phyloP scores from a whole-genome alignment of 1,140 invertebrate species.

The Chlorops oryzae region DNA sequence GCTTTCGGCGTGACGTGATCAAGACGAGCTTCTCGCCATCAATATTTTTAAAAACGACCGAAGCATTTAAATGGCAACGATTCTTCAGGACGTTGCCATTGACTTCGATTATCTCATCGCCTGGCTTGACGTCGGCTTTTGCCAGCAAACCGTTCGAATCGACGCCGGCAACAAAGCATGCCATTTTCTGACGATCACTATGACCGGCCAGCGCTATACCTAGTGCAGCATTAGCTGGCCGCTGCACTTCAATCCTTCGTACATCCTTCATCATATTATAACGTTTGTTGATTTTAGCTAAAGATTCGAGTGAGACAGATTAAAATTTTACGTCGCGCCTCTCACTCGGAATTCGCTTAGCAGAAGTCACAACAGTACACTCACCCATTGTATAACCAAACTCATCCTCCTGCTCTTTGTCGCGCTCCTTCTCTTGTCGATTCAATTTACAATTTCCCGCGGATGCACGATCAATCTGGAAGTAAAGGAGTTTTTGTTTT shows the following conservation, averaged over 20 bases:
- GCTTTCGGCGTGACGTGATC: slow-evolving; percentile 65
- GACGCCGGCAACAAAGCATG: slow-evolving; percentile 91
- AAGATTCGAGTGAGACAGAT: not conserved
- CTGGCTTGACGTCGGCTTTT: slow-evolving; percentile 72
- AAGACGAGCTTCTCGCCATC: slow-evolving; percentile 78
- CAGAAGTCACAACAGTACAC: slow-evolving; percentile 45
- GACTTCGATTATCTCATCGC: slow-evolving; percentile 94
- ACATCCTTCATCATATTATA: slow-evolving; percentile 73
- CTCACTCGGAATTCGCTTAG: too few relatives aligned
- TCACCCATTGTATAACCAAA: slow-evolving; percentile 90
- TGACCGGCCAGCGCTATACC: slow-evolving; percentile 93
- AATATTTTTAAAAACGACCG: slow-evolving; percentile 89
- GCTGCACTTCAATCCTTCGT: slow-evolving; percentile 66
- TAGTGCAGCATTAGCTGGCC: slow-evolving; percentile 58
- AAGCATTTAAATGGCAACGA: slow-evolving; percentile 91
- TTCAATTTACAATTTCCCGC: slow-evolving; percentile 75
- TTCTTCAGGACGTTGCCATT: slow-evolving; percentile 92
- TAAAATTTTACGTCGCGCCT: too few relatives aligned
- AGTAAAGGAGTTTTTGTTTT: slow-evolving; percentile 16
- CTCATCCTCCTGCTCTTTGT: slow-evolving; percentile 78
- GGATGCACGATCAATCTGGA: slow-evolving; percentile 79
- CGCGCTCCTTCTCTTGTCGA: slow-evolving; percentile 69
- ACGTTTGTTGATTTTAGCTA: slow-evolving; percentile 88
- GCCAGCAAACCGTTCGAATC: slow-evolving; percentile 79
- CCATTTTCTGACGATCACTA: slow-evolving; percentile 89